These are phyloP conservation scores for Callaeas wilsoni DNA, from an alignment of 2,113 vertebrate species.

Conservation along the genomic window DNA sequence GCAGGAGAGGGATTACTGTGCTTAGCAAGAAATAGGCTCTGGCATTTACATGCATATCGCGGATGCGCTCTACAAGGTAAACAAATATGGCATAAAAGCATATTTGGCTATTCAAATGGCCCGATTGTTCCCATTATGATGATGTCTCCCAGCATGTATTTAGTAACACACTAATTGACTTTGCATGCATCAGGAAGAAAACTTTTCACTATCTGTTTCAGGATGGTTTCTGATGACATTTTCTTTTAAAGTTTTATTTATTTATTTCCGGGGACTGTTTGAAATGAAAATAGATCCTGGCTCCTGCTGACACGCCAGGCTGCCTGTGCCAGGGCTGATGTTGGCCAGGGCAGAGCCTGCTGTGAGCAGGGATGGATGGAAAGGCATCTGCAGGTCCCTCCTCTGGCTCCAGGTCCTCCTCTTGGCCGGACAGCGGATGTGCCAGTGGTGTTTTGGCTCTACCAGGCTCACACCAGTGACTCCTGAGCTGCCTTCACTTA, in stretches of 20 bases:
- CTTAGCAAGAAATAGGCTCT: conserved; percentile 50
- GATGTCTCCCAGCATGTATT: conserved; percentile 14
- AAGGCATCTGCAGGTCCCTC: background rate
- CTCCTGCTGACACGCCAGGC: background rate
- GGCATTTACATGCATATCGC: conserved; percentile 31
- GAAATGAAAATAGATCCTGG: background rate
- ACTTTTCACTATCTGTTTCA: background rate
- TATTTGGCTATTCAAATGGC: conserved; percentile 42
- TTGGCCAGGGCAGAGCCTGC: background rate
- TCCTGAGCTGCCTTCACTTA: background rate
- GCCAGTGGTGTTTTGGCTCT: fast-evolving
- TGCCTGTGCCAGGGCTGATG: background rate
- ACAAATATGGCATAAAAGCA: conserved; percentile 50
- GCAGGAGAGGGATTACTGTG: background rate
- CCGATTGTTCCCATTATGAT: conserved; percentile 32
- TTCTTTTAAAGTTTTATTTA: background rate
- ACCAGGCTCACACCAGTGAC: background rate
- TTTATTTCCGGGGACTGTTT: background rate
- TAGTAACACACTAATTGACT: background rate
- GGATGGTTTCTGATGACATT: background rate
- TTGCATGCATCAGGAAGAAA: background rate
- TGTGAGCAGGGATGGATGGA: background rate
- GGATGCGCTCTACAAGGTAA: conserved; percentile 15
- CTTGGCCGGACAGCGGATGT: fast-evolving
- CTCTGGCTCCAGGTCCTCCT: background rate